Evolutionary conservation across 30 jellyfish, hydroid and myxozoan species (phyloP), one percentile per base, ranked within the genome.

Genomic region (Chrysaora quinquecirrha): DNA sequence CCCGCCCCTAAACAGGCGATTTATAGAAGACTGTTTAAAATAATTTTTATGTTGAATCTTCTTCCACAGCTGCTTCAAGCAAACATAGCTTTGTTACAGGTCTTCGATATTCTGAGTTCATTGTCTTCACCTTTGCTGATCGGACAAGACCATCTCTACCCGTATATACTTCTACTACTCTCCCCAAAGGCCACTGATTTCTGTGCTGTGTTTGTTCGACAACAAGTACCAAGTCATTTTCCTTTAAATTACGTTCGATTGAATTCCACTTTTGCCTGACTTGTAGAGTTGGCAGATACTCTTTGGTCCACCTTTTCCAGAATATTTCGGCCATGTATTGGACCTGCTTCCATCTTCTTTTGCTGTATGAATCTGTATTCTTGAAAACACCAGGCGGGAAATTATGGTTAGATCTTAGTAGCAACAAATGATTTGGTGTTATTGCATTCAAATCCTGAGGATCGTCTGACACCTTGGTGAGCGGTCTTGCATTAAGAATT

Each of bases 261-360:
- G 76, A 21, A 64, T 64, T 22, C 76, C 76, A 64, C 76, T 64
- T 64, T 21, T 64, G 76, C 50, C 76, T 64, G 54, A 64, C 30
- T 64, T 64, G 76, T 7, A 64, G 76, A 21, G 76, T 64, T 29
- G 76, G 76, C 35, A 29, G 50, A 71, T 83, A 71, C 32, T 83
- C 94, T 23, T 76, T 32, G 0, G 49, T 46, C 94, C 94, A 83
- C 34, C 94, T 27, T 72, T 64, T 73, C 95, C 84, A 84, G 46
- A 84, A 84, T 3, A 48, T 75, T 73, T 84, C 83, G 19, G 89
- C 84, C 54, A 84, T 34, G 35, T 34, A 71, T 71, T 84, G 83
- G 10, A 73, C 58, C 38, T 84, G 88, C 48, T 70, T 60, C 95
- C 89, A 73, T 66, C 95, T 62, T 35, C 72, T 73, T 34, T 47